Evolutionary conservation across 2,113 vertebrate species (phyloP).

Genomic region (Cyprinodon tularosa): DNA sequence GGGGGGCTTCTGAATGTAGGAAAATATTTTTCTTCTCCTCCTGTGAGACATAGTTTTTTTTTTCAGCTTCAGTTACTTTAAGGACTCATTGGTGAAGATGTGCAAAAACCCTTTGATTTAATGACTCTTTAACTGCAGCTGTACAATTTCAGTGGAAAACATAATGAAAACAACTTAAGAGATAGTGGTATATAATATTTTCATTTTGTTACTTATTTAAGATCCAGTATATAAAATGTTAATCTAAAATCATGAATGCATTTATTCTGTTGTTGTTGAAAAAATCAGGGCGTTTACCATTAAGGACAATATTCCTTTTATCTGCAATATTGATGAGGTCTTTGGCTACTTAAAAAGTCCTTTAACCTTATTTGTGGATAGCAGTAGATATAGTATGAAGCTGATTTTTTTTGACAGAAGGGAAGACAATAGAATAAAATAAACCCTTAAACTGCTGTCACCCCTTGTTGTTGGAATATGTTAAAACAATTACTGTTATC

Average conservation of each 20-base stretch:
- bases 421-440: too few relatives aligned
- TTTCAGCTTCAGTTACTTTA: background rate
- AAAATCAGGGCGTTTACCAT: background rate
- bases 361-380: too few relatives aligned
- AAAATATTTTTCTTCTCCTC: conserved; percentile 10
- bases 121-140: too few relatives aligned
- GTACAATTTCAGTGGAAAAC: background rate
- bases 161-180: too few relatives aligned
- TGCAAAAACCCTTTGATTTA: too few relatives aligned
- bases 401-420: too few relatives aligned
- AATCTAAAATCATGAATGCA: background rate
- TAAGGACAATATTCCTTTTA: background rate
- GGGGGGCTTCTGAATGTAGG: background rate
- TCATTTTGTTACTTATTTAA: background rate
- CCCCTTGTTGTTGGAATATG: background rate
- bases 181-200: too few relatives aligned
- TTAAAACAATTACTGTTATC: background rate
- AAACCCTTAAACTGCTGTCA: too few relatives aligned
- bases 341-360: too few relatives aligned
- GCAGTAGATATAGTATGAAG: too few relatives aligned
- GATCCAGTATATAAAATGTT: background rate
- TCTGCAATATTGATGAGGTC: too few relatives aligned
- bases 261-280: background rate
- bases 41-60: background rate
- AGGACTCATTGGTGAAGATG: background rate